Conservation (phyloP, 2,797 vertebrate species). For the Hippoglossus hippoglossus region DNA sequence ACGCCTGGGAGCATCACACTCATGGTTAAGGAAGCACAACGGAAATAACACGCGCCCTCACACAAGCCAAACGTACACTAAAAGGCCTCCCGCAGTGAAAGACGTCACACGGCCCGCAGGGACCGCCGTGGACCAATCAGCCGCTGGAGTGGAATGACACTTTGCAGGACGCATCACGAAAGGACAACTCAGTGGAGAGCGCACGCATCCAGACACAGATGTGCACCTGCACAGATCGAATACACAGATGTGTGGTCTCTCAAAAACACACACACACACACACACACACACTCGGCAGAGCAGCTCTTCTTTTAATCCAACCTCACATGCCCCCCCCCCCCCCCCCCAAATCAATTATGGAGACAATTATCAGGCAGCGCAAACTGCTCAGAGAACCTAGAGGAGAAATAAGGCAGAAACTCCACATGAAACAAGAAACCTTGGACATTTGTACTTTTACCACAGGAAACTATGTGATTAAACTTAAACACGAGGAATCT, state of each 20-base stretch:
- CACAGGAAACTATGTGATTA: conserved; percentile 5
- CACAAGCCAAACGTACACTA: conserved; percentile 15
- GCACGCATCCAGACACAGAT: conserved; percentile 36
- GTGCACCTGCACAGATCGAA: conserved; percentile 20
- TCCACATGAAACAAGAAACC: conserved; percentile 1
- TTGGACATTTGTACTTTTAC: conserved; percentile 1
- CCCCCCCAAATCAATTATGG: conserved; percentile 28
- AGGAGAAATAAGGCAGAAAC: neutral
- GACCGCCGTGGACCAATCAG: conserved; percentile 57
- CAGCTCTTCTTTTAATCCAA: conserved; percentile 22
- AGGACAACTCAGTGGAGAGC: conserved; percentile 43
- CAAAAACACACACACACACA: neutral
- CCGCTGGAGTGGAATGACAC: conserved; percentile 59
- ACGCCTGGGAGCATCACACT: conserved; percentile 12
- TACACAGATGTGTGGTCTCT: neutral
- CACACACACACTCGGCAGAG: conserved; percentile 17
- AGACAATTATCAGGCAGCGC: conserved; percentile 25
- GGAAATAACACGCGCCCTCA: conserved; percentile 7
- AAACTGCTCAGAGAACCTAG: neutral
- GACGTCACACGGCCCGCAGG: conserved; percentile 53
- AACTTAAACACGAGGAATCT: neutral
- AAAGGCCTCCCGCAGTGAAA: conserved; percentile 62
- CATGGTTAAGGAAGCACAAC: conserved; percentile 11
- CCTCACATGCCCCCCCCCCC: neutral
- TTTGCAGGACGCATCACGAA: conserved; percentile 25